A percentile compares a stretch with the other conserved stretches of the same genome.
phyloP scores from a whole-genome alignment of 2,113 vertebrate species.

The Manacus vitellinus region DNA sequence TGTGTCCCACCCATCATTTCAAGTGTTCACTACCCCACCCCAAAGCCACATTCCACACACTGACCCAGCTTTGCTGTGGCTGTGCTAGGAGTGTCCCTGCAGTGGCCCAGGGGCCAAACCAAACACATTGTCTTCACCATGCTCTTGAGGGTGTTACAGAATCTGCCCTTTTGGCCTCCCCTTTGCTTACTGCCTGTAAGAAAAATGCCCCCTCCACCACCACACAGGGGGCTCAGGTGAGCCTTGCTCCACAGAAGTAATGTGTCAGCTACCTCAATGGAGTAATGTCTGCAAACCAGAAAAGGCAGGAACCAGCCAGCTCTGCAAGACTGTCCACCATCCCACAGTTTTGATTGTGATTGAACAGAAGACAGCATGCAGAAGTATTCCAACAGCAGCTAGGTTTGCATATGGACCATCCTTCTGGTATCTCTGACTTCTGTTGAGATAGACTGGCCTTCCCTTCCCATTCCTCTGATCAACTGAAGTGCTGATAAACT shows the following conservation, averaged over 20 bases:
- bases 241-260: neutral
- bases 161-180: fast-evolving
- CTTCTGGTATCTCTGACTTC: neutral
- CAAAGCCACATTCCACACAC: neutral
- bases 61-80: neutral
- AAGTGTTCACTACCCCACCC: neutral
- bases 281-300: neutral
- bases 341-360: neutral
- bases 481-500: neutral
- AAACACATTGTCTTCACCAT: neutral
- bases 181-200: neutral
- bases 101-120: neutral
- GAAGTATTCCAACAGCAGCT: neutral
- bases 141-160: neutral
- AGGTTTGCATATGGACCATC: neutral
- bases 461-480: neutral
- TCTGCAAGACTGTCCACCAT: neutral
- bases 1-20: neutral
- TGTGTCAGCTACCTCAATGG: neutral
- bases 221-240: neutral
- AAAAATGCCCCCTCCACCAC: neutral
- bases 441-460: neutral
- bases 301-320: neutral
- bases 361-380: neutral
- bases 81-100: neutral